These are phyloP conservation scores for Pseudopodoces humilis DNA, from an alignment of 2,113 vertebrate genomes.

Conservation along the genomic window DNA sequence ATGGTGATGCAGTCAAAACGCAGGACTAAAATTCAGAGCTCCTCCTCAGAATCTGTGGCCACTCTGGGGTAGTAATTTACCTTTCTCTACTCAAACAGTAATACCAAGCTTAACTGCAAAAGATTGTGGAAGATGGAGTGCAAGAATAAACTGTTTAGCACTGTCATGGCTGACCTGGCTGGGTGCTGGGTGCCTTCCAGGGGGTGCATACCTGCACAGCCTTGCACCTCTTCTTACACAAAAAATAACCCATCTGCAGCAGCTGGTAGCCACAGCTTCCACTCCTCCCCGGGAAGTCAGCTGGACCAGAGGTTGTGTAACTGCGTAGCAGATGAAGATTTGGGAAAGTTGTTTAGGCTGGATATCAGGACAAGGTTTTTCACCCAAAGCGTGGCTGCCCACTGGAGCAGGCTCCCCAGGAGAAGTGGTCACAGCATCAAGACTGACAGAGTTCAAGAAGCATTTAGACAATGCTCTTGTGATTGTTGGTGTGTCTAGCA, in stretches of 20 bases:
- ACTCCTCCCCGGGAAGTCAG: accelerated
- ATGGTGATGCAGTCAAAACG: background rate
- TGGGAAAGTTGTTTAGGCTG: background rate
- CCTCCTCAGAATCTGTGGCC: background rate
- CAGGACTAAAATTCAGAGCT: background rate
- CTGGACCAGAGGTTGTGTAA: background rate
- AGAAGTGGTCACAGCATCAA: background rate
- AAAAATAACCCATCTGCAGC: background rate
- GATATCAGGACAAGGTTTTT: background rate
- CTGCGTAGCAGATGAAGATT: background rate
- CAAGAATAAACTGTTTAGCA: background rate
- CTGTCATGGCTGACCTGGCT: background rate
- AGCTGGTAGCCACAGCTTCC: background rate
- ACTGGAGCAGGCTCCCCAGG: background rate
- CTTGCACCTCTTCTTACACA: background rate
- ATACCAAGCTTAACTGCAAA: background rate
- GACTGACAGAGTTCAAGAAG: background rate
- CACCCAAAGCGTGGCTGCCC: background rate
- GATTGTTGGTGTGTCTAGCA: background rate
- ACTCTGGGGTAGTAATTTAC: background rate
- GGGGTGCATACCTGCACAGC: background rate
- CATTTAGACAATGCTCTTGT: background rate
- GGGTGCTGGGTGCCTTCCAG: background rate
- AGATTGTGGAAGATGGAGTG: background rate
- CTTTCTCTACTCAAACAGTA: background rate